Base-by-base conservation (phyloP, 2,888 invertebrate species). In the Choristoneura rosaceana region DNA sequence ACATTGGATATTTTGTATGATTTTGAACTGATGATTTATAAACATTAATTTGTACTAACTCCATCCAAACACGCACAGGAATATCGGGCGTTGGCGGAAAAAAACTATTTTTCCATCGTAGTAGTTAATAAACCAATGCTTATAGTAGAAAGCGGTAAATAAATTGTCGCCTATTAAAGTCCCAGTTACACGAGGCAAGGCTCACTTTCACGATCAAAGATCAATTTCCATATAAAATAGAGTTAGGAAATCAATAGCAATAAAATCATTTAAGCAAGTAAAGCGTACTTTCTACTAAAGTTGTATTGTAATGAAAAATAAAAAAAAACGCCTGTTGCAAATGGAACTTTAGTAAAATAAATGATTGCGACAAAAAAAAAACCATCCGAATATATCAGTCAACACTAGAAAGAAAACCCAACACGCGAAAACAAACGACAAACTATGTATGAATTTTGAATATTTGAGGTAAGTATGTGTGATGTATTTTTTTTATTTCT, bases 281-380 rank as follows among this genome's bases (percentile, higher is more conserved):
- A n/a, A n/a, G n/a, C n/a, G n/a, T n/a, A n/a, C n/a, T n/a, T n/a
- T n/a, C n/a, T n/a, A 15, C 50, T 52, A 15, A 52, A 52, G 5
- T 52, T 52, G 17, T 52, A 52, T 52, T 0, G 5, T 17, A 55
- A 55, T 5, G 10, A 17, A 55, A 10, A 25, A 10, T 17, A 7
- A 50, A 7, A 15, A 52, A 55, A 25, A 12, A 8, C 0, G 25
- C 55, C 25, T 25, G 25, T 25, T 25, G 25, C 1, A 55, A 55
- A 55, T 12, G 25, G 17, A 25, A 3, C 55, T 25, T 55, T 25
- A 43, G 59, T 55, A 67, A 52, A 68, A 77, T 71, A 66, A 71
- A 80, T 80, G 75, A 76, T 74, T 75, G 77, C 78, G 78, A 81
- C 63, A 55, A 43, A 61, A 66, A 34, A 34, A 65, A 60, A 63